These are phyloP conservation scores for Forbesichthys papilliferus DNA, from an alignment of 2,113 vertebrate genomes.

Conservation along the genomic window DNA sequence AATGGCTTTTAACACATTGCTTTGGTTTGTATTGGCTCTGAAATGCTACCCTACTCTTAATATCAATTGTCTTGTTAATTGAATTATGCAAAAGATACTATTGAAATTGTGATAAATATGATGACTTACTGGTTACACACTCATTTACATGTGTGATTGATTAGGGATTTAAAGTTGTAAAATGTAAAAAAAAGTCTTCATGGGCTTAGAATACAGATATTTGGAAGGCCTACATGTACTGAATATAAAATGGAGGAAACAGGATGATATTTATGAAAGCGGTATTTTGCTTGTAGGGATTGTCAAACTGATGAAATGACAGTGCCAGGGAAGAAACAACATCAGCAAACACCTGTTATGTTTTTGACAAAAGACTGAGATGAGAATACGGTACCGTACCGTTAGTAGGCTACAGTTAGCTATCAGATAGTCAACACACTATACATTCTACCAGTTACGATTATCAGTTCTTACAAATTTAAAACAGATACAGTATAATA, in stretches of 20 bases:
- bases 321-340: too few species aligned
- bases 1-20: constrained; percentile 44
- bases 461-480: too few species aligned
- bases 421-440: too few species aligned
- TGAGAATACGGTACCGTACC: too few species aligned
- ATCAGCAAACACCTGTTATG: too few species aligned
- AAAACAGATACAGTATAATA: too few species aligned
- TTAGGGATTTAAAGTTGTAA: background rate
- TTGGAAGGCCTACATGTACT: background rate
- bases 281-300: background rate
- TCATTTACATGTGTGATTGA: background rate
- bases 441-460: too few species aligned
- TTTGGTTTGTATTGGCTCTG: constrained; percentile 25
- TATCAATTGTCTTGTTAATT: constrained; percentile 37
- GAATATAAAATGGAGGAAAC: background rate
- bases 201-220: background rate
- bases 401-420: too few species aligned
- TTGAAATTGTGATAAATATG: background rate
- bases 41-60: constrained; percentile 35
- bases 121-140: background rate
- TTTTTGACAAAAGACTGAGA: too few species aligned
- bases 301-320: too few species aligned
- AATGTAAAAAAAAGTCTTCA: background rate
- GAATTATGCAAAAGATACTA: constrained; percentile 18
- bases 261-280: background rate